Percentiles rank a stretch among this genome's conserved stretches.
Evolutionary conservation across 2,888 invertebrate species (phyloP).

Genomic region (Aethes cnicana): DNA sequence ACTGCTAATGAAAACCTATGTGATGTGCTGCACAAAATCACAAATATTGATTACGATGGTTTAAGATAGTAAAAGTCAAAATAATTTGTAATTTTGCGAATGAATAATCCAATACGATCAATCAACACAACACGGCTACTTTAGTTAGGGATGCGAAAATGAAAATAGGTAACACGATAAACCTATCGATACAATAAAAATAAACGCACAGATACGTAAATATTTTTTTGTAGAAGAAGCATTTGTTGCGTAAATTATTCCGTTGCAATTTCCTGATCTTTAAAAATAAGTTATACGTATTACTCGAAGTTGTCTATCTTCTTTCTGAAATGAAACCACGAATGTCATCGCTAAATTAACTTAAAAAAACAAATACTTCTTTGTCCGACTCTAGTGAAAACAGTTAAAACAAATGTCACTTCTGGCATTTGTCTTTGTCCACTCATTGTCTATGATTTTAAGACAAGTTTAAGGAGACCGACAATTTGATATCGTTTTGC

Average conservation of each 20-base stretch:
- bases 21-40: constrained; percentile 1
- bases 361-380: too few species aligned
- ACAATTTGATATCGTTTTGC: too few species aligned
- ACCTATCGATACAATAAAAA: too few species aligned
- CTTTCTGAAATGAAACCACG: too few species aligned
- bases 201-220: not conserved
- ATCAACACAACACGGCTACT: constrained; percentile 10
- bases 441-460: constrained; percentile 17
- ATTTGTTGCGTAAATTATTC: too few species aligned
- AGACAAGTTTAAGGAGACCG: constrained; percentile 5
- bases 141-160: constrained; percentile 1
- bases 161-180: constrained; percentile 1
- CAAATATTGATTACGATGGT: not conserved
- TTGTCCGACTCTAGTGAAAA: too few species aligned
- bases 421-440: constrained; percentile 15
- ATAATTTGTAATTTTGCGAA: constrained; percentile 6
- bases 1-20: not conserved
- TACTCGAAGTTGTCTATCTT: too few species aligned
- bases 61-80: not conserved
- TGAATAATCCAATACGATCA: constrained; percentile 18
- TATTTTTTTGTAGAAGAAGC: not conserved
- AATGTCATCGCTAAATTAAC: too few species aligned
- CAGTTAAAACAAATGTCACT: constrained; percentile 11
- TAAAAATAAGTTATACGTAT: too few species aligned
- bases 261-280: too few species aligned